Evolutionary conservation across 2,113 vertebrate species (phyloP).

Genomic region (Turnix velox): DNA sequence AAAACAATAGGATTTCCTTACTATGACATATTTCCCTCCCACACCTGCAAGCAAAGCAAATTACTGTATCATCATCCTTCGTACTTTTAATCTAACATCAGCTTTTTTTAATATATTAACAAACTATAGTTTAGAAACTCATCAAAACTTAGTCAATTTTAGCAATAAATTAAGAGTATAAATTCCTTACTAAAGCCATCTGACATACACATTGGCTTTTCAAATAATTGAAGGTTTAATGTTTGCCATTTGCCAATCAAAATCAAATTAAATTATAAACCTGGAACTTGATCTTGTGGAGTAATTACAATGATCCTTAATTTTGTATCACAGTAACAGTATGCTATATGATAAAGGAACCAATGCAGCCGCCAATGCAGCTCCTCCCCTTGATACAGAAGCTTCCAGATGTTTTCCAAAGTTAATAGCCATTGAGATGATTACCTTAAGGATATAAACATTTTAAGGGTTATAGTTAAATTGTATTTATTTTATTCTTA

Average conservation of each 20-base stretch:
- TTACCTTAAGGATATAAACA: not conserved
- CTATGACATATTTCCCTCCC: slow-evolving; percentile 22
- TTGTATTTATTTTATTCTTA: not conserved
- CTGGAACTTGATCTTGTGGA: not conserved
- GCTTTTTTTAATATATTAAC: no score
- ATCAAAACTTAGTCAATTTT: not conserved
- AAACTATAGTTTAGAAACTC: not conserved
- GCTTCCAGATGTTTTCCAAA: not conserved
- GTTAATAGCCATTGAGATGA: not conserved
- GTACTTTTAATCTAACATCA: slow-evolving; percentile 2
- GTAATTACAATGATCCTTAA: not conserved
- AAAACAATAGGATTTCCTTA: slow-evolving; percentile 48
- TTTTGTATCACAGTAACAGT: not conserved
- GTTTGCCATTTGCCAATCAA: not conserved
- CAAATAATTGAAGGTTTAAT: not conserved
- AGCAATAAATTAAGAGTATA: not conserved
- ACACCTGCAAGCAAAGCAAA: slow-evolving; percentile 13
- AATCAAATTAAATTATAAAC: not conserved
- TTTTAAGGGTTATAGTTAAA: not conserved
- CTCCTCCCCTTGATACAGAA: not conserved
- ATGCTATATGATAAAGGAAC: not conserved
- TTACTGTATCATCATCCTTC: not conserved
- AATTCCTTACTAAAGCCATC: not conserved
- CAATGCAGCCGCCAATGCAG: not conserved
- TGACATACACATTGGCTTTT: not conserved